Base-by-base conservation (phyloP, 1,140 invertebrate genomes). In the Drosophila cardini region DNA sequence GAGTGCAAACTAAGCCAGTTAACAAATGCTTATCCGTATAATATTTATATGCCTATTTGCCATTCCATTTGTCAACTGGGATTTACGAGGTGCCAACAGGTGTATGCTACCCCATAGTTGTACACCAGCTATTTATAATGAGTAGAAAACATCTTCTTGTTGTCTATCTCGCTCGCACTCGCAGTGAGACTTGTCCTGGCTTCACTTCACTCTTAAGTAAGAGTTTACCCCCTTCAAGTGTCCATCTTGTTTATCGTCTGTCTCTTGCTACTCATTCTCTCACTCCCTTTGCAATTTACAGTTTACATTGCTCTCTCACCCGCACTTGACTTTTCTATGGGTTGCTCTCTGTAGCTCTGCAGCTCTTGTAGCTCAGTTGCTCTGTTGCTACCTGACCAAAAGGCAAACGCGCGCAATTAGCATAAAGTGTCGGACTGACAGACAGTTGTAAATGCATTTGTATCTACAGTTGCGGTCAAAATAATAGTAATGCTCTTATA, bases 371-470 rank as follows among this genome's bases (percentile, higher is more conserved):
- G 9, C 36, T 80, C 45, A 26, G 21, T 26, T 60, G 72, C 55
- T 42, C 43, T 50, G 34, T 38, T 78, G 65, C 67, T 61, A 77
- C 76, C 73, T 76, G 82, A 70, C 75, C 82, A 76, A 86, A 82
- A 76, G 83, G 82, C 78, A 87, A 86, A 89, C 67, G 83, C 63
- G 83, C 72, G 83, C 83, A 86, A 86, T 86, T 86, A 86, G 83
- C 83, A 86, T 86, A 87, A 86, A 86, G 83, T 86, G 68, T 79
- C 64, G 58, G 52, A 70, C 60, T 64, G 58, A 61, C 76, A 63
- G 61, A 68, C 70, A 60, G 68, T 34, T 15, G 30, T 42, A 56
- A 40, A 34, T 32, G 58, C 58, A 56, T 30, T 76, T 76, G 67
- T 53, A 26, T 5, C 4, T 26, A 26, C 21, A 26, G 21, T 26